A percentile compares a stretch with the other conserved stretches of the same genome.
These are phyloP conservation scores for Pampusana beccarii DNA, from an alignment of 2,113 vertebrate genomes.

Conservation along the genomic window DNA sequence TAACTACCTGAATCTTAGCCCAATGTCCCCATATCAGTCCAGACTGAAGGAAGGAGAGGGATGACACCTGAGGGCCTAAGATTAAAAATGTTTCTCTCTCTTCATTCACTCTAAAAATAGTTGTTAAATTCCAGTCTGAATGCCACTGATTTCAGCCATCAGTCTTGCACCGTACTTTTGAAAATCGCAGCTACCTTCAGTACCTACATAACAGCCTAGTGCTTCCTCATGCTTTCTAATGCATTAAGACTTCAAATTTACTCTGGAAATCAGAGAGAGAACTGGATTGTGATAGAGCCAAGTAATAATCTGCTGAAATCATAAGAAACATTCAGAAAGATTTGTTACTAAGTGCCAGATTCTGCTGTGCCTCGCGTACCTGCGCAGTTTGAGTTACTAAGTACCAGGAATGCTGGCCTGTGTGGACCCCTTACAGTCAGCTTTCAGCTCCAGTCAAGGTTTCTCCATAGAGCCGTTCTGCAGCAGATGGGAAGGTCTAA, in stretches of 20 bases:
- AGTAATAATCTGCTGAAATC: neutral
- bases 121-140: neutral
- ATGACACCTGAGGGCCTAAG: neutral
- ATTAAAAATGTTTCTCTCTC: neutral
- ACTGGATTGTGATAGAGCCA: neutral
- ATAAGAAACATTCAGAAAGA: neutral
- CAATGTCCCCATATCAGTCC: neutral
- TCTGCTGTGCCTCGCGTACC: neutral
- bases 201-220: neutral
- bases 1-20: neutral
- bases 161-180: neutral
- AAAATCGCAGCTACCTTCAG: neutral
- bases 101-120: neutral
- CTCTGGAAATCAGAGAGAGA: neutral
- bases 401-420: neutral
- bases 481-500: neutral
- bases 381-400: neutral
- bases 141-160: neutral
- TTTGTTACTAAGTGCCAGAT: neutral
- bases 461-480: neutral
- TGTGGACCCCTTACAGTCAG: neutral
- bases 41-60: neutral
- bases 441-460: neutral
- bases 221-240: neutral
- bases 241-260: neutral